Evolutionary conservation across 2,113 vertebrate genomes (phyloP), one percentile per base, ranked within the genome.

Genomic region (Apteryx owenii): DNA sequence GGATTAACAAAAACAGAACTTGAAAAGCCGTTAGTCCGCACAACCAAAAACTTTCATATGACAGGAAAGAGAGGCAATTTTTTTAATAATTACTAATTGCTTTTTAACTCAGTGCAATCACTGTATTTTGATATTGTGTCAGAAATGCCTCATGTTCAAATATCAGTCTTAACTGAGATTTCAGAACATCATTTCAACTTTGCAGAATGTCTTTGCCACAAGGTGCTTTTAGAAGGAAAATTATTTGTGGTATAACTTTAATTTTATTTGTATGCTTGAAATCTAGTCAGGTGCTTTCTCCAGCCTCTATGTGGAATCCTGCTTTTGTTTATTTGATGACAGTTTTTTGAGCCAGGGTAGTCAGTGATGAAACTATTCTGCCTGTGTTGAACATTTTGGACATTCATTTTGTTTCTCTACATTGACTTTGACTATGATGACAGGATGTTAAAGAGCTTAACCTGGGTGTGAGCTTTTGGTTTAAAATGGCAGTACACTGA

Each of bases 301-400:
- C 42, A 31, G 4, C 7, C 40, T 62, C 15, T 16, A 10, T 44
- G 7, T 33, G 69, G 51, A 75, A 87, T 84, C 80, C 65, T 65
- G 40, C 51, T 72, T 69, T 4, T 33, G 17, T 15, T 64, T 18
- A 2, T 4, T 16, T n/a, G 25, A 72, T 25, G 36, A 8, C 2
- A 4, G 58, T 77, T 68, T 60, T 38, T 61, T 75, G 75, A 33
- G 26, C 23, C 38, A 9, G 12, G 7, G 5, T 9, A 51, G 9
- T 29, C 5, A 2, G 1, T 1, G 8, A 46, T 71, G 81, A 65
- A 76, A 79, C 7, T 36, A 18, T 6, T 48, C 38, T 61, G 70
- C 12, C 7, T 2, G 4, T 46, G 36, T 68, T 82, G 62, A 48
- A 69, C 48, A 23, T 7, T 0, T 0, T 44, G 75, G 87, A 1